phyloP scores from a whole-genome alignment of 1,140 invertebrate genomes.

The Varroa destructor region DNA sequence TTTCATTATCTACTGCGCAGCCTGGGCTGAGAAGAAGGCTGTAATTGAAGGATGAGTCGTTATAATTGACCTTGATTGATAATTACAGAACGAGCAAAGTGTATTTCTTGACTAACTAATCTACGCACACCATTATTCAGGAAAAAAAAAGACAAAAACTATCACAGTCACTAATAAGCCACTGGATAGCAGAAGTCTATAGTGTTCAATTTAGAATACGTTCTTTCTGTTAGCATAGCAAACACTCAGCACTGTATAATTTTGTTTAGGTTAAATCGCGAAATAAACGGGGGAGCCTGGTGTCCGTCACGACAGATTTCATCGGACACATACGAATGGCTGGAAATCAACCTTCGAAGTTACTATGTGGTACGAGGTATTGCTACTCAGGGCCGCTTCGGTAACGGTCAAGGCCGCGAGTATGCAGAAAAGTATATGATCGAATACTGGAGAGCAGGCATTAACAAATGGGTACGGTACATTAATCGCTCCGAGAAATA shows the following conservation, averaged over 20 bases:
- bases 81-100: too few species aligned
- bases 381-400: conserved; percentile 79
- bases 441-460: conserved; percentile 71
- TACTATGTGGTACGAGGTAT: conserved; percentile 65
- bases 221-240: too few species aligned
- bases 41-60: too few species aligned
- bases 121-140: too few species aligned
- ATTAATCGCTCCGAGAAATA: conserved; percentile 56
- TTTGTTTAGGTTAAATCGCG: conserved; percentile 62
- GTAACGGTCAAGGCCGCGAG: conserved; percentile 79
- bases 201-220: too few species aligned
- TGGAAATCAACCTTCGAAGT: conserved; percentile 66
- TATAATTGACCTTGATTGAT: too few species aligned
- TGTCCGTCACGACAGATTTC: conserved; percentile 68
- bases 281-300: conserved; percentile 83
- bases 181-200: too few species aligned
- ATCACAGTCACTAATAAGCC: too few species aligned
- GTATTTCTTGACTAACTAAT: too few species aligned
- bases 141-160: too few species aligned
- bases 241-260: conserved; percentile 28
- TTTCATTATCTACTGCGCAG: too few species aligned
- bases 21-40: too few species aligned
- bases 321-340: conserved; percentile 61
- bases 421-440: conserved; percentile 76
- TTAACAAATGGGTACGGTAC: conserved; percentile 65